phyloP scores from a whole-genome alignment of 2,888 invertebrate genomes.

The Acanthosepion lycidas region DNA sequence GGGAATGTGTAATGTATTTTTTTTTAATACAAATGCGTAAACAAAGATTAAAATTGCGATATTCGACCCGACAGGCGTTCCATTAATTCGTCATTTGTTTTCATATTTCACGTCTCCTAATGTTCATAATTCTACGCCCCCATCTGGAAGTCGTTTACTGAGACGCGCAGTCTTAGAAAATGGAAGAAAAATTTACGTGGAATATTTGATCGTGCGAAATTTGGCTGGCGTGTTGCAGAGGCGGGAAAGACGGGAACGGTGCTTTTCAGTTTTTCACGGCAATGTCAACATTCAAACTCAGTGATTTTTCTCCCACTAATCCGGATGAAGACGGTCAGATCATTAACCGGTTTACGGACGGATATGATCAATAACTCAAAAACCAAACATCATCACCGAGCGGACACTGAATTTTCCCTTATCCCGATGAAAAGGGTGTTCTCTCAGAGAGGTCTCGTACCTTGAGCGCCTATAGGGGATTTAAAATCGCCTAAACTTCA shows the following conservation, averaged over 20 bases:
- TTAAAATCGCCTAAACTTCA: too few species aligned
- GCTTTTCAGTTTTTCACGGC: too few species aligned
- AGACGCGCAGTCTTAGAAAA: not conserved
- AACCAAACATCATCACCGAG: too few species aligned
- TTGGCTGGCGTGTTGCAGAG: not conserved
- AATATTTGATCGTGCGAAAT: not conserved
- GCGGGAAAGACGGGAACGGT: not conserved
- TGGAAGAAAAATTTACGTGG: not conserved
- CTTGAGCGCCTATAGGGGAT: too few species aligned
- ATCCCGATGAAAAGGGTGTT: too few species aligned
- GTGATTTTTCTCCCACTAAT: too few species aligned
- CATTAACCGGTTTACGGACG: too few species aligned
- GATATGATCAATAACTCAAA: too few species aligned
- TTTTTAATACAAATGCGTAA: not conserved
- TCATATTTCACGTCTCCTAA: not conserved
- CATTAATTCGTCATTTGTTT: not conserved
- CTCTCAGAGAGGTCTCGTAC: too few species aligned
- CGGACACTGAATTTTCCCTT: too few species aligned
- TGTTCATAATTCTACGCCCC: not conserved
- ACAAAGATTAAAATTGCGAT: not conserved
- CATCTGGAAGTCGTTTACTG: not conserved
- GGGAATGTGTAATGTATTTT: not conserved
- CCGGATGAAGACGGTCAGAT: too few species aligned
- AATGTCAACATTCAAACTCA: too few species aligned
- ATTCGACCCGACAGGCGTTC: not conserved